A percentile compares a stretch with the other conserved stretches of the same genome.
Conservation (phyloP, 1,140 invertebrate genomes). For the Drosophila repleta region DNA sequence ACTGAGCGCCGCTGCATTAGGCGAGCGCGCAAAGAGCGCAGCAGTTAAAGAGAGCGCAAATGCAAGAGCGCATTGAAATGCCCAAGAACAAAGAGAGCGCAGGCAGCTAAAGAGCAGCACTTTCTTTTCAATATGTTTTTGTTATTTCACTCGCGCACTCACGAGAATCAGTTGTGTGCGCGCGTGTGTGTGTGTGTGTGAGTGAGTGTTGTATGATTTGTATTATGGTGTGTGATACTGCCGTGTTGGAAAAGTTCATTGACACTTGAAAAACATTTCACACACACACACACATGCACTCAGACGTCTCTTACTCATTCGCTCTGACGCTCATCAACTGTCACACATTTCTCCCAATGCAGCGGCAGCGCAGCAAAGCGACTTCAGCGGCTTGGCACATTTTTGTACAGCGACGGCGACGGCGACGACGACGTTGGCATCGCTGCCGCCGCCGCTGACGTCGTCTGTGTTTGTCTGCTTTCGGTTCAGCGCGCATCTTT, state of each 20-base stretch:
- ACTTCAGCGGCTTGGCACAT: constrained; percentile 68
- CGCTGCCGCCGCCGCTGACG: constrained; percentile 27
- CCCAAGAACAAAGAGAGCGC: constrained; percentile 47
- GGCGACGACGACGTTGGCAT: constrained; percentile 45
- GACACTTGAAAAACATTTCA: constrained; percentile 82
- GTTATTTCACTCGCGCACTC: constrained; percentile 68
- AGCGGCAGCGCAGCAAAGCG: constrained; percentile 49
- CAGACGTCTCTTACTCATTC: constrained; percentile 70
- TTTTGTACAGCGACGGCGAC: constrained; percentile 44
- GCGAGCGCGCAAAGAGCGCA: constrained; percentile 13
- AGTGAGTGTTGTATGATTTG: constrained; percentile 51
- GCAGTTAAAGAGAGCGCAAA: constrained; percentile 6
- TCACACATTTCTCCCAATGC: constrained; percentile 77
- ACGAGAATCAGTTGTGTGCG: constrained; percentile 28
- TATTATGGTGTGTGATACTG: constrained; percentile 70
- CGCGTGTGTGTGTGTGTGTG: constrained; percentile 34
- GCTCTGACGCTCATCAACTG: constrained; percentile 77
- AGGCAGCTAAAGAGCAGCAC: constrained; percentile 43
- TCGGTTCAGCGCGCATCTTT: constrained; percentile 78
- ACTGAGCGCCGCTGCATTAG: constrained; percentile 18
- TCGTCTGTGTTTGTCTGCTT: constrained; percentile 72
- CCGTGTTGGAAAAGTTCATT: constrained; percentile 80
- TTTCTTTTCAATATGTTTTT: constrained; percentile 78
- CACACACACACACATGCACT: constrained; percentile 28
- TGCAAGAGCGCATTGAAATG: constrained; percentile 17